Conservation (phyloP, 1,140 invertebrate genomes). For the Ditylenchus dipsaci region DNA sequence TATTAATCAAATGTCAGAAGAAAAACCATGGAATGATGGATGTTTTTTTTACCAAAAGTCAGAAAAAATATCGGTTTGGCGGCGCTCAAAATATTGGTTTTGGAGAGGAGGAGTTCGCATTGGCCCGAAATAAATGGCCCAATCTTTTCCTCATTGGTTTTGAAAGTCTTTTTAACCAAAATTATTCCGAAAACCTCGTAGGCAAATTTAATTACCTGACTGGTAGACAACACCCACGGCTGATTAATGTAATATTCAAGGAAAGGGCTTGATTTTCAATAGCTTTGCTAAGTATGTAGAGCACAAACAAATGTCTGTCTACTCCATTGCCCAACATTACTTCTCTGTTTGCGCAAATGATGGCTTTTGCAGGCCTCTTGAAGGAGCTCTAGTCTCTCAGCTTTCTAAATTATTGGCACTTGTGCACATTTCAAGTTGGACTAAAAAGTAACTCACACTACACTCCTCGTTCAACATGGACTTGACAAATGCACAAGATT, state of each 20-base stretch:
- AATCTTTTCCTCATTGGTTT: no score
- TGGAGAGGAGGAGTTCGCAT: no score
- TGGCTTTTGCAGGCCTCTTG: slow-evolving; percentile 73
- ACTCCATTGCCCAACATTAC: slow-evolving; percentile 93
- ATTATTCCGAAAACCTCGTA: no score
- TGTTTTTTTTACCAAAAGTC: no score
- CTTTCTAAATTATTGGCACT: not conserved
- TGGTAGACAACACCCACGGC: slow-evolving; percentile 93
- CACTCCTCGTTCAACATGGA: slow-evolving; percentile 69
- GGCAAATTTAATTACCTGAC: slow-evolving; percentile 65
- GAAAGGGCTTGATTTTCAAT: slow-evolving; percentile 66
- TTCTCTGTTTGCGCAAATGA: slow-evolving; percentile 63
- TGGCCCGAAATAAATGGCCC: no score
- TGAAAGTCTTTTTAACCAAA: no score
- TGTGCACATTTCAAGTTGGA: not conserved
- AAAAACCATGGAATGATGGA: no score
- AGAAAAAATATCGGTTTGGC: no score
- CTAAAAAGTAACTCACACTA: slow-evolving; percentile 8
- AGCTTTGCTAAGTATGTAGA: slow-evolving; percentile 95
- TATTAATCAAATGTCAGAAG: no score
- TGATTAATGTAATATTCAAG: slow-evolving; percentile 82
- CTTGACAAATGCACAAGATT: slow-evolving; percentile 83
- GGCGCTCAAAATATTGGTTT: no score
- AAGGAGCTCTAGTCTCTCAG: slow-evolving; percentile 64
- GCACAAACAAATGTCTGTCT: slow-evolving; percentile 90